A percentile compares a stretch with the other conserved stretches of the same genome.
These are phyloP conservation scores for Troides aeacus DNA, from an alignment of 2,888 invertebrate species.

Conservation along the genomic window DNA sequence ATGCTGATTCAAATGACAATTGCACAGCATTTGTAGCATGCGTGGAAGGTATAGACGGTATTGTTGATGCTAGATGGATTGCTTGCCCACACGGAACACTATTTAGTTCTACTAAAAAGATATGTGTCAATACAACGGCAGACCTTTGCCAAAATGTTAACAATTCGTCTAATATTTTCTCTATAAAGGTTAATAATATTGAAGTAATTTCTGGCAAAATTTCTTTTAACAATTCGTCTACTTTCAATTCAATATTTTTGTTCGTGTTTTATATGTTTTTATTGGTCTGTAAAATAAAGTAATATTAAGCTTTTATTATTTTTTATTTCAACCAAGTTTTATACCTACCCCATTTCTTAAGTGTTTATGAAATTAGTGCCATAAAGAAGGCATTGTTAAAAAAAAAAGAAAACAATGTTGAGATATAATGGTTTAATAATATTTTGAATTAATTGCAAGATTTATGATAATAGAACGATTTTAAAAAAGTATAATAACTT, in stretches of 20 bases:
- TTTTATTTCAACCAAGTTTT: background rate
- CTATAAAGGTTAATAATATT: conserved; percentile 30
- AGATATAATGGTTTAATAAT: too few species aligned
- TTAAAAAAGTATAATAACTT: too few species aligned
- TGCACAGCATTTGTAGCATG: conserved; percentile 59
- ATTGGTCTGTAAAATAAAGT: conserved; percentile 5
- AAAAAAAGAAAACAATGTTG: too few species aligned
- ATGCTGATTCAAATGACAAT: conserved; percentile 38
- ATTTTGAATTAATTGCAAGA: too few species aligned
- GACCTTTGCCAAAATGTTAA: conserved; percentile 41
- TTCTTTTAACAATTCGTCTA: conserved; percentile 26
- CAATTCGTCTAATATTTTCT: conserved; percentile 32
- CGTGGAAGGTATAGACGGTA: conserved; percentile 47
- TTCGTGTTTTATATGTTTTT: conserved; percentile 1
- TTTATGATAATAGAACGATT: too few species aligned
- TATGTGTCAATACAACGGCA: conserved; percentile 49
- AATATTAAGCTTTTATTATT: background rate
- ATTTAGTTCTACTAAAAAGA: conserved; percentile 42
- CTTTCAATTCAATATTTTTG: background rate
- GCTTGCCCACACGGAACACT: conserved; percentile 49
- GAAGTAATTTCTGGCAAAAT: conserved; percentile 30
- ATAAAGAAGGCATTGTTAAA: too few species aligned
- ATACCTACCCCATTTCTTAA: too few species aligned
- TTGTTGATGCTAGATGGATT: conserved; percentile 54
- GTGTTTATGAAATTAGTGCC: too few species aligned